A percentile compares a stretch with the other conserved stretches of the same genome.
phyloP scores from a whole-genome alignment of 1,140 invertebrate genomes.

The Notospermus geniculatus region DNA sequence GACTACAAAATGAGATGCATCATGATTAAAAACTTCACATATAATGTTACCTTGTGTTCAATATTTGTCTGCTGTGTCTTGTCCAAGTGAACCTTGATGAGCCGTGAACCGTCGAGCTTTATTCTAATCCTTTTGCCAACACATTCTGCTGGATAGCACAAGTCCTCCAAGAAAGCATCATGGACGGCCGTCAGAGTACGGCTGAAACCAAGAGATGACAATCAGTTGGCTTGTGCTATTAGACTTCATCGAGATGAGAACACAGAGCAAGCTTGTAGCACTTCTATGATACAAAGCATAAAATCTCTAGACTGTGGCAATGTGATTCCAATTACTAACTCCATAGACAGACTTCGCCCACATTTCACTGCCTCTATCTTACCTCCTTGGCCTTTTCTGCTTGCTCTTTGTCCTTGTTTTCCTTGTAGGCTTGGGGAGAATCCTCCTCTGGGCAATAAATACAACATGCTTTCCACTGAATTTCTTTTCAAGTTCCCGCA shows the following conservation, averaged over 20 bases:
- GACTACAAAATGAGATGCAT: too few relatives aligned
- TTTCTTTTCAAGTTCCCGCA: constrained; percentile 98
- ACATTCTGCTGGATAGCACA: constrained; percentile 98
- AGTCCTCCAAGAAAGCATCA: constrained; percentile 93
- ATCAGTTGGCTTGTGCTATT: too few relatives aligned
- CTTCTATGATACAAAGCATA: too few relatives aligned
- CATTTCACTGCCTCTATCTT: constrained; percentile 22
- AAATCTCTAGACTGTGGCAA: too few relatives aligned
- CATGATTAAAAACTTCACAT: too few relatives aligned
- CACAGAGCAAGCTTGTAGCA: too few relatives aligned
- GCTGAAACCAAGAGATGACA: constrained; percentile 56
- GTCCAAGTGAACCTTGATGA: constrained; percentile 98
- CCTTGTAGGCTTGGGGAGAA: constrained; percentile 94
- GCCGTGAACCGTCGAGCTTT: constrained; percentile 89
- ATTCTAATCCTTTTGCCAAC: constrained; percentile 97
- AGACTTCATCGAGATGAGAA: too few relatives aligned
- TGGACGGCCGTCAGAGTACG: constrained; percentile 97
- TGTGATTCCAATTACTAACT: too few relatives aligned
- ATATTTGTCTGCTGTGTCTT: constrained; percentile 98
- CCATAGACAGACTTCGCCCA: too few relatives aligned
- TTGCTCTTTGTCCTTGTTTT: constrained; percentile 89
- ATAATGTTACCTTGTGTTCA: constrained; percentile 99
- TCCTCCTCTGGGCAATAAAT: constrained; percentile 82
- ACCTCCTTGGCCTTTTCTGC: constrained; percentile 94
- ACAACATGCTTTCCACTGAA: constrained; percentile 99